Evolutionary conservation across 2,888 invertebrate genomes (phyloP).

Genomic region (Steinernema carpocapsae): DNA sequence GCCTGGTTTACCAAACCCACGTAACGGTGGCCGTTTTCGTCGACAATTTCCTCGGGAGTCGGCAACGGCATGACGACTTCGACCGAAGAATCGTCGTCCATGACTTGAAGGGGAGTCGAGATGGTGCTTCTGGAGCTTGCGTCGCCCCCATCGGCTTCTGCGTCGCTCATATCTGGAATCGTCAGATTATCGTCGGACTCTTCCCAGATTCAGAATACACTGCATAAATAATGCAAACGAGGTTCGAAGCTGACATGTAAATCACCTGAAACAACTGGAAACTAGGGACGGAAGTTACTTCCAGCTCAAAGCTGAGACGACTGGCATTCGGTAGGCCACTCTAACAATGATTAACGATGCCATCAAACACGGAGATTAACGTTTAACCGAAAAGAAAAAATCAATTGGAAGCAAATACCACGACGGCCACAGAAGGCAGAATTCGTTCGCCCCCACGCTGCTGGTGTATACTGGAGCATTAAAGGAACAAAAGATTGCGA

Average conservation of each 20-base stretch:
- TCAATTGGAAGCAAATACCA: conserved; percentile 26
- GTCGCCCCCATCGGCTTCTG: neutral
- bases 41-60: conserved; percentile 39
- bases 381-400: conserved; percentile 17
- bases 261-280: neutral
- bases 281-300: neutral
- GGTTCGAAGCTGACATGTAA: neutral
- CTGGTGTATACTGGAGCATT: neutral
- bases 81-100: neutral
- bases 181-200: neutral
- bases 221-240: neutral
- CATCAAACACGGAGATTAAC: conserved; percentile 34
- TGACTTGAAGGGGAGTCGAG: neutral
- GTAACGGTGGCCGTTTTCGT: conserved; percentile 65
- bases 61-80: neutral
- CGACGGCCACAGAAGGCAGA: neutral
- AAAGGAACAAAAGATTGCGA: conserved; percentile 12
- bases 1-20: conserved; percentile 74
- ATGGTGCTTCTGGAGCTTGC: neutral
- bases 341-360: conserved; percentile 33
- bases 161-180: conserved; percentile 16
- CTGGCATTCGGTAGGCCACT: neutral
- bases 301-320: neutral
- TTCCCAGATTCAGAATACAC: neutral
- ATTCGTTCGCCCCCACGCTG: neutral